Conservation (phyloP, 2,797 vertebrate genomes). For the Girardinus metallicus region DNA sequence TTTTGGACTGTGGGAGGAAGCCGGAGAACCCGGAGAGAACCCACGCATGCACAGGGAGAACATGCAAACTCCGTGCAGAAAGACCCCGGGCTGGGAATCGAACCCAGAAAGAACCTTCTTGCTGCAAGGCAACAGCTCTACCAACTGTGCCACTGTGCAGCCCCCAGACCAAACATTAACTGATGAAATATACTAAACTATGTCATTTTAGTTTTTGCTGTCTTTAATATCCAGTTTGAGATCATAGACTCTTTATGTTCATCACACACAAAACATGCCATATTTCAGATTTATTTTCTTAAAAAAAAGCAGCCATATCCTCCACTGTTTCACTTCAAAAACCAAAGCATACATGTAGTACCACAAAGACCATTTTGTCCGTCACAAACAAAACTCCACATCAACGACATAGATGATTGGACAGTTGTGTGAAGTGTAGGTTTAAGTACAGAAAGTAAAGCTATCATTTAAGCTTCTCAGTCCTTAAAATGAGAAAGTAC, state of each 20-base stretch:
- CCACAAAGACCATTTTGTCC: conserved; percentile 55
- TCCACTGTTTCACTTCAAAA: conserved; percentile 43
- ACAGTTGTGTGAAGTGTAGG: conserved; percentile 58
- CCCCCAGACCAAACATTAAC: not conserved
- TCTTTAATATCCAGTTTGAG: not conserved
- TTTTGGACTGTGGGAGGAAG: too few species aligned
- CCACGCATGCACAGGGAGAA: too few species aligned
- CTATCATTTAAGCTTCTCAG: conserved; percentile 22
- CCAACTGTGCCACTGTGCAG: too few species aligned
- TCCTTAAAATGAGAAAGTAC: conserved; percentile 53
- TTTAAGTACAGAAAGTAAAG: conserved; percentile 55
- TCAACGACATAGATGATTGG: conserved; percentile 67
- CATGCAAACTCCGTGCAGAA: too few species aligned
- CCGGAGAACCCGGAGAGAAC: too few species aligned
- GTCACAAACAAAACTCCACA: conserved; percentile 64
- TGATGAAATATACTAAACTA: not conserved
- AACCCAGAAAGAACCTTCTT: too few species aligned
- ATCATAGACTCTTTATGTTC: not conserved
- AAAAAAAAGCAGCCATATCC: conserved; percentile 31
- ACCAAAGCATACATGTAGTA: conserved; percentile 62
- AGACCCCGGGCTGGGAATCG: too few species aligned
- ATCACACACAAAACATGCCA: conserved; percentile 23
- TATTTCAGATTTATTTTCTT: conserved; percentile 65
- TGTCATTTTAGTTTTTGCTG: not conserved
- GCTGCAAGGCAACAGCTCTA: too few species aligned